Conservation (phyloP, 2,888 invertebrate species). For the Mechanitis messenoides region DNA sequence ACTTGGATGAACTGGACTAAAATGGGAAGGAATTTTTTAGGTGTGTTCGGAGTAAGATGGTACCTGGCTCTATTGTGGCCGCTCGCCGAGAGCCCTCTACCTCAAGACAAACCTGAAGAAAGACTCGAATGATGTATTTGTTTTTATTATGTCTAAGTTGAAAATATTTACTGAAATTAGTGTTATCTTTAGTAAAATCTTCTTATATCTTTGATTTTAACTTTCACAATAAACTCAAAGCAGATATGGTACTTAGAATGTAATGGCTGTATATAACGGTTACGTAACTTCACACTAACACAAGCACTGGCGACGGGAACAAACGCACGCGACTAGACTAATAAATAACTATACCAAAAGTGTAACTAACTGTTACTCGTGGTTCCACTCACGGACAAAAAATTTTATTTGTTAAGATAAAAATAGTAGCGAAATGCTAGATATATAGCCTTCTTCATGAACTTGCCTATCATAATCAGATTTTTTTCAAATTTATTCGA, state of each 20-base stretch:
- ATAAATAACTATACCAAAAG: background rate
- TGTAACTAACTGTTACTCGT: too few relatives aligned
- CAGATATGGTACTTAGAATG: background rate
- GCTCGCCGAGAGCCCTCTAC: slow-evolving; percentile 44
- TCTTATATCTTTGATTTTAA: background rate
- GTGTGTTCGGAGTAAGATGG: slow-evolving; percentile 66
- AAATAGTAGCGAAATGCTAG: too few relatives aligned
- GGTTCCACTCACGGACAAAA: too few relatives aligned
- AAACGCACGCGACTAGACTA: background rate
- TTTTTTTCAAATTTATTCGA: too few relatives aligned
- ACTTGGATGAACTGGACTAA: slow-evolving; percentile 75
- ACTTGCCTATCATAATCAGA: too few relatives aligned
- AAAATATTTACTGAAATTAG: background rate
- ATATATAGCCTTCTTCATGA: too few relatives aligned
- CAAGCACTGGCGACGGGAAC: background rate
- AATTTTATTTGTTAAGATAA: too few relatives aligned
- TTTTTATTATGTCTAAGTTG: too few relatives aligned
- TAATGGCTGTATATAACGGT: background rate
- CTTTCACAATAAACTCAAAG: background rate
- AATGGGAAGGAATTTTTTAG: slow-evolving; percentile 79
- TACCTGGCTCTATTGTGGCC: slow-evolving; percentile 50
- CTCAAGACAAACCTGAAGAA: slow-evolving; percentile 16
- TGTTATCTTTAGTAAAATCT: too few relatives aligned
- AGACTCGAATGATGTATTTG: too few relatives aligned
- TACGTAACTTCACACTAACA: background rate